These are phyloP conservation scores for Mesochorus sp. DNA, from an alignment of 2,888 invertebrate species.

Conservation along the genomic window DNA sequence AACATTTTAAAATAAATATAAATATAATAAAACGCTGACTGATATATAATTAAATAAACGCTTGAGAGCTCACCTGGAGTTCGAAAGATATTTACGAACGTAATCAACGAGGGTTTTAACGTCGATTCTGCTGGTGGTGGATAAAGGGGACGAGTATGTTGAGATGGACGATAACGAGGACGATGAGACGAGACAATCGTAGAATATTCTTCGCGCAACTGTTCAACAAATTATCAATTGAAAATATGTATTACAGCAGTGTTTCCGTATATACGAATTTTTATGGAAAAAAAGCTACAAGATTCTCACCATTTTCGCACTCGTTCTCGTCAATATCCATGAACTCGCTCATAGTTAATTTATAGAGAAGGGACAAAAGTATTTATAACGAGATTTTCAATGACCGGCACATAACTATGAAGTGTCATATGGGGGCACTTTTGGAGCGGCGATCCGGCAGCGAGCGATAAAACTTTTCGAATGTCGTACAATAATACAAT, in stretches of 20 bases:
- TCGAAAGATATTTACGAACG: slow-evolving; percentile 56
- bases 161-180: slow-evolving; percentile 55
- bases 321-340: slow-evolving; percentile 44
- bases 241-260: no score
- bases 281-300: neutral
- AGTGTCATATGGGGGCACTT: no score
- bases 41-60: neutral
- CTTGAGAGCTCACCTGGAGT: slow-evolving; percentile 50
- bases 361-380: no score
- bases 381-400: no score
- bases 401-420: no score
- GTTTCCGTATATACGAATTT: neutral
- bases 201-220: slow-evolving; percentile 64
- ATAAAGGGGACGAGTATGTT: slow-evolving; percentile 47
- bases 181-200: slow-evolving; percentile 61
- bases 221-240: slow-evolving; percentile 33
- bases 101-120: slow-evolving; percentile 62
- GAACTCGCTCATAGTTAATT: neutral
- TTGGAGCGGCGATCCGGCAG: no score
- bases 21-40: no score
- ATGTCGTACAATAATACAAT: no score
- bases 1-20: no score
- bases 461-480: no score
- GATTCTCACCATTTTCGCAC: slow-evolving; percentile 47
- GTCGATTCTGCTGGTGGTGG: slow-evolving; percentile 49